Percentiles rank a stretch among this genome's conserved stretches.
Conservation (phyloP, 1,140 invertebrate species). For the Lucilia cuprina region DNA sequence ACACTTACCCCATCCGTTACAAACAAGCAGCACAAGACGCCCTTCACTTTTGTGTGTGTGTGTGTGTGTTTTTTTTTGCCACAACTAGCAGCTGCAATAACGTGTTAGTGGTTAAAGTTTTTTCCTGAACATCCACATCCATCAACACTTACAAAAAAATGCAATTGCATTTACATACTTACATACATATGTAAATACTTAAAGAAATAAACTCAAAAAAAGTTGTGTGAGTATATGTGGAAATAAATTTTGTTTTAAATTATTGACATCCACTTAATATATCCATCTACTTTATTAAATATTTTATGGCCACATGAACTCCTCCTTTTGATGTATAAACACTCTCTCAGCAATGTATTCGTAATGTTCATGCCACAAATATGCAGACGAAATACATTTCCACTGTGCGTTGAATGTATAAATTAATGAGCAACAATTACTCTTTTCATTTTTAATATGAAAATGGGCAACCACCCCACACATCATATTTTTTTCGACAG, state of each 20-base stretch:
- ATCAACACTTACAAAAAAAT: not conserved
- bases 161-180: constrained; percentile 4
- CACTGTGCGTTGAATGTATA: not conserved
- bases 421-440: constrained; percentile 6
- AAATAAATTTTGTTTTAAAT: not conserved
- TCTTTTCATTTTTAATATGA: not conserved
- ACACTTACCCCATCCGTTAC: not conserved
- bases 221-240: not conserved
- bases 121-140: not conserved
- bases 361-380: not conserved
- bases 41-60: not conserved
- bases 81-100: not conserved
- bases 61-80: not conserved
- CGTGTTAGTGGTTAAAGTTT: not conserved
- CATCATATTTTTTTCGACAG: not conserved
- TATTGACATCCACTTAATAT: not conserved
- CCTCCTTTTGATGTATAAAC: not conserved
- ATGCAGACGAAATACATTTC: not conserved
- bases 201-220: not conserved
- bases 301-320: not conserved
- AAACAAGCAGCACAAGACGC: not conserved
- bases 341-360: too few relatives aligned
- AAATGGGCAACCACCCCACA: not conserved
- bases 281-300: not conserved
- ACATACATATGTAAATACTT: not conserved